Percentiles rank a stretch among this genome's conserved stretches.
These are phyloP conservation scores for Patiria pectinifera DNA, from an alignment of 53 echinoderm and acorn worm species.

Conservation along the genomic window DNA sequence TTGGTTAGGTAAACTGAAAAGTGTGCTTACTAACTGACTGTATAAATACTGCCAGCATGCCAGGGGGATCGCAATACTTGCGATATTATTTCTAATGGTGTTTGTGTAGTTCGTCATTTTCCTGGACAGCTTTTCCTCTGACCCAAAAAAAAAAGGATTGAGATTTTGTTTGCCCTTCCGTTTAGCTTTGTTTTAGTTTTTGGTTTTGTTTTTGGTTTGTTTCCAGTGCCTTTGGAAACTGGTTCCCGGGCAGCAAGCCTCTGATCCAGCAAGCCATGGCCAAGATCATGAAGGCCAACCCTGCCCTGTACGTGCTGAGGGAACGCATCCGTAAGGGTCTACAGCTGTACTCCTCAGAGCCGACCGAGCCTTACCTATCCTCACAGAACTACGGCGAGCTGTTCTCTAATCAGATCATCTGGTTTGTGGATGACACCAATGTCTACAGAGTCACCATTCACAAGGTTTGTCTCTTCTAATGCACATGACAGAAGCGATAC, in stretches of 20 bases:
- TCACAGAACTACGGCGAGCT: constrained; percentile 99
- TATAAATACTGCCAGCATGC: too few species aligned
- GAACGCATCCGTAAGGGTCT: constrained; percentile 99
- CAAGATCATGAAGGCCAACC: constrained; percentile 99
- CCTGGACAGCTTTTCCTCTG: neutral
- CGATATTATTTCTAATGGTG: too few species aligned
- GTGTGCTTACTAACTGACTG: too few species aligned
- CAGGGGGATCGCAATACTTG: too few species aligned
- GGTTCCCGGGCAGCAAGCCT: constrained; percentile 99
- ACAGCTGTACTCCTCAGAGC: constrained; percentile 98
- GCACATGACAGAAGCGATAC: too few species aligned
- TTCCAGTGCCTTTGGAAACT: constrained; percentile 98
- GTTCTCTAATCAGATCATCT: constrained; percentile 99
- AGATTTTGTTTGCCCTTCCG: neutral
- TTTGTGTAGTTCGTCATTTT: too few species aligned
- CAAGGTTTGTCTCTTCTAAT: constrained; percentile 67
- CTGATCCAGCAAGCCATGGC: constrained; percentile 99
- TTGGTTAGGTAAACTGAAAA: too few species aligned
- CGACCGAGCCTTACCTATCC: constrained; percentile 97
- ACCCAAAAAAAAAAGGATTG: neutral
- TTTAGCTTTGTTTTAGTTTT: neutral
- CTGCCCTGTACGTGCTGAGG: constrained; percentile 93
- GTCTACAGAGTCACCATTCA: constrained; percentile 99
- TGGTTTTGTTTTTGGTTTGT: neutral
- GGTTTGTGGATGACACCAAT: constrained; percentile 99